A percentile compares a stretch with the other conserved stretches of the same genome.
These are phyloP conservation scores for Melangyna quadrimaculata DNA, from an alignment of 2,888 invertebrate genomes.

Conservation along the genomic window DNA sequence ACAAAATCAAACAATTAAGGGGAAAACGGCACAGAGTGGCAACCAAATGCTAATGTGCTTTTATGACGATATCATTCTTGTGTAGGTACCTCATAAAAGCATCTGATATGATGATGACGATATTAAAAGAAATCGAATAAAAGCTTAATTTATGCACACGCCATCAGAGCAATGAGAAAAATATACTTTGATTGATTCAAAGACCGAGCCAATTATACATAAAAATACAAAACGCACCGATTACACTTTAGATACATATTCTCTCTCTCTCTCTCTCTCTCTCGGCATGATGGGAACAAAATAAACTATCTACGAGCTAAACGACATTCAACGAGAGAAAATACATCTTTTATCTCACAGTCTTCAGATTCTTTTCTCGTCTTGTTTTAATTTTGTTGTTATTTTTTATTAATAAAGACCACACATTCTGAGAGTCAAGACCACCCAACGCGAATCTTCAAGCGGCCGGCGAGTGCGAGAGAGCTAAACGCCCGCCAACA, in stretches of 20 bases:
- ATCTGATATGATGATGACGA: conserved; percentile 12
- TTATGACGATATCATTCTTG: conserved; percentile 63
- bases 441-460: conserved; percentile 78
- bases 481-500: conserved; percentile 61
- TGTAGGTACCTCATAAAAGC: conserved; percentile 45
- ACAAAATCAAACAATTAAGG: conserved; percentile 73
- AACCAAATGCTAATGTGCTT: conserved; percentile 41
- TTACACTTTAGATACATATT: not conserved
- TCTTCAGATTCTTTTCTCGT: conserved; percentile 31
- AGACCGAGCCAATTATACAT: conserved; percentile 39
- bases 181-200: conserved; percentile 70
- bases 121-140: not conserved
- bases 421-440: conserved; percentile 81
- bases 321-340: conserved; percentile 38
- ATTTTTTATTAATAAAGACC: conserved; percentile 81
- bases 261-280: not conserved
- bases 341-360: conserved; percentile 55
- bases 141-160: conserved; percentile 57
- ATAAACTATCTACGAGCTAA: conserved; percentile 26
- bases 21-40: conserved; percentile 21
- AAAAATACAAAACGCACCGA: conserved; percentile 28
- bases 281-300: conserved; percentile 9
- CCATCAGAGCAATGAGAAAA: conserved; percentile 36
- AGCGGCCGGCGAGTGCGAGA: conserved; percentile 54
- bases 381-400: conserved; percentile 9